phyloP scores from a whole-genome alignment of 1,140 invertebrate species.

The Temnothorax longispinosus region DNA sequence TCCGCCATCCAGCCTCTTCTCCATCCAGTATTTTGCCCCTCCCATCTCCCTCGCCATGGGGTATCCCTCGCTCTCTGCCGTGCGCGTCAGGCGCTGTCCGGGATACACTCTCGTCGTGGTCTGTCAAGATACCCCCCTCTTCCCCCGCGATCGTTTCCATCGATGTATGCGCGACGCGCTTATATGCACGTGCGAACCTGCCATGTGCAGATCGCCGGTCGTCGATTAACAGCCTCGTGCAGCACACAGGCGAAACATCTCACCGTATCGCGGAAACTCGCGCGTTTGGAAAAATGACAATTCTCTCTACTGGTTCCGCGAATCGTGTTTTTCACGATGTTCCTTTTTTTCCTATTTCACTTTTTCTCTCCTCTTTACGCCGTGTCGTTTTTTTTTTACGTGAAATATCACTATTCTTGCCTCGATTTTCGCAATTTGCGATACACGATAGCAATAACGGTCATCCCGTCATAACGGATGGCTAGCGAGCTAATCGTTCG shows the following conservation, averaged over 20 bases:
- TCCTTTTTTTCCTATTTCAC: neutral
- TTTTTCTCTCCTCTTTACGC: neutral
- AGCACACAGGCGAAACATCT: conserved; percentile 27
- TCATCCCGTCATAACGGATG: neutral
- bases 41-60: neutral
- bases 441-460: neutral
- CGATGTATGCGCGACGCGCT: conserved; percentile 47
- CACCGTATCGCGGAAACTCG: conserved; percentile 9
- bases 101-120: conserved; percentile 22
- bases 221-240: conserved; percentile 52
- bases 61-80: neutral
- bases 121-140: conserved; percentile 42
- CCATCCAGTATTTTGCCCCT: conserved; percentile 34
- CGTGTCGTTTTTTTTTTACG: neutral
- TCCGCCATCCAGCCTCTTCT: conserved; percentile 35
- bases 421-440: neutral
- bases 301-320: neutral
- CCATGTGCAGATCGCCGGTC: conserved; percentile 56
- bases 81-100: neutral
- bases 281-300: conserved; percentile 40
- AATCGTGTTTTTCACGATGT: conserved; percentile 37
- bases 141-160: conserved; percentile 38
- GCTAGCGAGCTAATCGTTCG: neutral
- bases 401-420: conserved; percentile 8
- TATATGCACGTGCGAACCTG: conserved; percentile 60